A percentile compares a stretch with the other conserved stretches of the same genome.
phyloP scores from a whole-genome alignment of 2,113 vertebrate species.

The Dolichotis patagonum region DNA sequence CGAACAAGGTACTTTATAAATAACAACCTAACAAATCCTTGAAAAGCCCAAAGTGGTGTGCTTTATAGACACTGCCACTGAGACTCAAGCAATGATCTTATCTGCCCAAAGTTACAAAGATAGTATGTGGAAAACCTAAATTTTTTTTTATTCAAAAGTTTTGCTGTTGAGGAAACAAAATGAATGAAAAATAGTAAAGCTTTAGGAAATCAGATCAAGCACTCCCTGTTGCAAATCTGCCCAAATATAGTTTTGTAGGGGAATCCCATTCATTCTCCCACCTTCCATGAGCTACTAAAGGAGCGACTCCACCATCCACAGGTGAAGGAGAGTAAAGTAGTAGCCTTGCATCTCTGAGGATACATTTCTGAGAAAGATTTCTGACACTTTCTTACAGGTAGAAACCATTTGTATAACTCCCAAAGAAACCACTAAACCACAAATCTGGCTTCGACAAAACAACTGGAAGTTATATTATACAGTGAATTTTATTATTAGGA shows the following conservation, averaged over 20 bases:
- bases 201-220: background rate
- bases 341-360: background rate
- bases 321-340: background rate
- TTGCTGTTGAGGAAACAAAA: constrained; percentile 47
- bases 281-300: background rate
- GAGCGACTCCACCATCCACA: background rate
- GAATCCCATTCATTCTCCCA: background rate
- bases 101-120: background rate
- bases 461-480: constrained; percentile 8
- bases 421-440: background rate
- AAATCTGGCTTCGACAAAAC: constrained; percentile 35
- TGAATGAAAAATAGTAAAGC: constrained; percentile 32
- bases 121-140: background rate
- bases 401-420: background rate
- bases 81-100: background rate
- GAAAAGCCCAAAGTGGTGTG: background rate
- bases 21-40: background rate
- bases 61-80: background rate
- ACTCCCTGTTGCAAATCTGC: background rate
- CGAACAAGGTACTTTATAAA: background rate
- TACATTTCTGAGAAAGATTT: constrained; percentile 7
- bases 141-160: constrained; percentile 30
- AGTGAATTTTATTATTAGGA: constrained; percentile 33
- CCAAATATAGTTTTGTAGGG: background rate
- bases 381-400: background rate